These are phyloP conservation scores for Accipiter cooperii DNA, from an alignment of 2,113 vertebrate species.

Conservation along the genomic window DNA sequence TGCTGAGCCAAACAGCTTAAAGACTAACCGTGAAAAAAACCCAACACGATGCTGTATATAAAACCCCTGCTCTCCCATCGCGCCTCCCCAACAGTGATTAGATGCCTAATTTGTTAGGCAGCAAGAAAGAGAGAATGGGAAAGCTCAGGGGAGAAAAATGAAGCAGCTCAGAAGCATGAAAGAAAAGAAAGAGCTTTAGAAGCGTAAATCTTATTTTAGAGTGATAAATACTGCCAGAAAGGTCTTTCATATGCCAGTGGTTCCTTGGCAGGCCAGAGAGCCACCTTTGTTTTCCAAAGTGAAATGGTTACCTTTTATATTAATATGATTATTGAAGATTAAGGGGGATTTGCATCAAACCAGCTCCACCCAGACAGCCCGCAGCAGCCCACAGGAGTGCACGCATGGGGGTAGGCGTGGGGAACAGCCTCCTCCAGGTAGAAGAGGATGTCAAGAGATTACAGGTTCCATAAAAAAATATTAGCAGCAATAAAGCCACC, in stretches of 20 bases:
- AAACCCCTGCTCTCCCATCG: not conserved
- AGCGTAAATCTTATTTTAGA: conserved; percentile 35
- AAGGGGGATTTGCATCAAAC: conserved; percentile 5
- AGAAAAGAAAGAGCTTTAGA: conserved; percentile 32
- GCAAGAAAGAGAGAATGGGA: conserved; percentile 39
- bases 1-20: not conserved
- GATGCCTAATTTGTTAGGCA: conserved; percentile 56
- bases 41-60: not conserved
- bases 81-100: conserved; percentile 18
- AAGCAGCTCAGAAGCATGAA: conserved; percentile 44
- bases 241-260: conserved; percentile 29
- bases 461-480: not conserved
- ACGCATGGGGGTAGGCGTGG: not conserved
- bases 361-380: not conserved
- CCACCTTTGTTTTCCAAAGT: conserved; percentile 52
- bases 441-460: not conserved
- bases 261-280: conserved; percentile 27
- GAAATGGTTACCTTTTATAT: conserved; percentile 7
- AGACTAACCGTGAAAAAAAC: not conserved
- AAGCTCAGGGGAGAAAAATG: conserved; percentile 43
- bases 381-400: not conserved
- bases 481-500: not conserved
- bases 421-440: not conserved
- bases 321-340: conserved; percentile 52
- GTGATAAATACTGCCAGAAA: conserved; percentile 8